These are phyloP conservation scores for Empidonax alnorum DNA, from an alignment of 2,113 vertebrate species.

Conservation along the genomic window DNA sequence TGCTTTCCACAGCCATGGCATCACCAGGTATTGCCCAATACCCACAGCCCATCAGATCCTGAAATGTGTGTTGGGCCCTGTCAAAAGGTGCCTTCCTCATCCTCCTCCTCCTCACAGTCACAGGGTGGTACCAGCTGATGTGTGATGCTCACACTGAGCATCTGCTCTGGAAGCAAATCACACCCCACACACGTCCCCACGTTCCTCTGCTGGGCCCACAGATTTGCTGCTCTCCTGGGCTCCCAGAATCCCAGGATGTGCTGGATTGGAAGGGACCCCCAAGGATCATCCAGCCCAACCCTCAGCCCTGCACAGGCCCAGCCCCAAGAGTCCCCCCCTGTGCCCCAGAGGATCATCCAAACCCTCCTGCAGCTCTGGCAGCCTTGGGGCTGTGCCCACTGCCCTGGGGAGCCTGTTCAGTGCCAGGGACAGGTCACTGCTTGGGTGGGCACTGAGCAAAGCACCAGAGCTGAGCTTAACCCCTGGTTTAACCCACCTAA, in stretches of 20 bases:
- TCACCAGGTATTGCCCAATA: background rate
- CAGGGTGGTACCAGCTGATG: background rate
- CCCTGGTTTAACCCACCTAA: background rate
- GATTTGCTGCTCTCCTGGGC: background rate
- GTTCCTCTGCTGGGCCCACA: background rate
- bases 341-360: background rate
- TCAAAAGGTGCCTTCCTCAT: background rate
- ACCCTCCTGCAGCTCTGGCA: background rate
- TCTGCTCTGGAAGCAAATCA: background rate
- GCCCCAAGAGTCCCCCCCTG: background rate
- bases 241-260: background rate
- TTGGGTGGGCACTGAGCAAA: background rate
- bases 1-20: background rate
- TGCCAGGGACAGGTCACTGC: background rate
- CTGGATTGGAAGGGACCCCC: background rate
- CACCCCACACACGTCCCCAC: accelerated
- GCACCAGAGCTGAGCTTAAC: background rate
- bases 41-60: background rate
- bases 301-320: background rate
- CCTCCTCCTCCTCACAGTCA: background rate
- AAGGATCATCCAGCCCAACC: background rate
- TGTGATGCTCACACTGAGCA: background rate
- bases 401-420: background rate
- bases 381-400: background rate
- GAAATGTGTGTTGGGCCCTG: background rate